Base-by-base conservation (phyloP, 2,888 invertebrate species). In the Drosophila paranaensis region DNA sequence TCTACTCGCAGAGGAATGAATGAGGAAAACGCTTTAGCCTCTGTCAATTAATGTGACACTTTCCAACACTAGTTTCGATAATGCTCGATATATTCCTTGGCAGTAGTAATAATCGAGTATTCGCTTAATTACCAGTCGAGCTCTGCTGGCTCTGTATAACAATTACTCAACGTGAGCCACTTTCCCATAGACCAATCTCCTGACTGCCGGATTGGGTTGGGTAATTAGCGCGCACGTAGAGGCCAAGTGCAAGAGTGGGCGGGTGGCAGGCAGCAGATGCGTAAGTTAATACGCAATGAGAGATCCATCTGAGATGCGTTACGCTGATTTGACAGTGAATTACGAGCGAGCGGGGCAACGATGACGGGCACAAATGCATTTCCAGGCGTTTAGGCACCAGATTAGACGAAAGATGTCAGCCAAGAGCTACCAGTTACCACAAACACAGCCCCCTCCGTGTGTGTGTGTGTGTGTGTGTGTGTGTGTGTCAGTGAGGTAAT, bases 351-450 rank as follows among this genome's bases (percentile, higher is more conserved):
- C 58, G 69, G 58, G 39, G 42, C 48, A 54, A 48, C 63, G 30
- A 74, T 66, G 75, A 83, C 69, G 62, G 20, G 61, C 58, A 71
- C 55, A 80, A 86, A 82, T 70, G 62, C 54, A 62, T 57, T 74
- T 65, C 48, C 54, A 25, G 57, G 55, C 58, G 67, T 83, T 84
- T 83, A 79, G 74, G 71, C 76, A 71, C 74, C 65, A 68, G 74
- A 83, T 88, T 79, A 79, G 72, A 83, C 73, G 73, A 69, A n/a
- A 69, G 63, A 75, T 71, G 77, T 63, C 79, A 79, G 78, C 53
- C 65, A 55, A 61, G 55, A 56, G 56, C 71, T 61, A 54, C 71
- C 82, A 73, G 76, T 50, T 50, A 39, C 48, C 57, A 55, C 54
- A 37, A 65, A 65, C 70, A 33, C n/a, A 33, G 27, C 10, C 27